phyloP scores from a whole-genome alignment of 2,797 vertebrate species.

The Silurus lanzhouensis region DNA sequence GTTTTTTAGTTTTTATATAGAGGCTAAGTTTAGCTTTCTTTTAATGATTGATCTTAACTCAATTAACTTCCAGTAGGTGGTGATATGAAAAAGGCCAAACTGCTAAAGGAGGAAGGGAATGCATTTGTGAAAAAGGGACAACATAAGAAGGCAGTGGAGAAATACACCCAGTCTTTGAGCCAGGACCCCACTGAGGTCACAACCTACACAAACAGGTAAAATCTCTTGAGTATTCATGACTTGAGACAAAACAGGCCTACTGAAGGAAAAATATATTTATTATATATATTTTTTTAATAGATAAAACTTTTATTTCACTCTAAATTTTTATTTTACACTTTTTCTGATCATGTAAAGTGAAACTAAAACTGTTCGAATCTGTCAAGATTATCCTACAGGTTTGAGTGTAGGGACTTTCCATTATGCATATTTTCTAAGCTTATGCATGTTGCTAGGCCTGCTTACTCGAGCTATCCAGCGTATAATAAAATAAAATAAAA shows the following conservation, averaged over 20 bases:
- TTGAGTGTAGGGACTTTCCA: not conserved
- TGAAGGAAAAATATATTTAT: not conserved
- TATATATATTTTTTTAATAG: too few relatives aligned
- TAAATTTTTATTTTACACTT: too few relatives aligned
- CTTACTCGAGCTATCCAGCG: not conserved
- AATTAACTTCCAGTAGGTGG: slow-evolving; percentile 45
- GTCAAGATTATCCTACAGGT: not conserved
- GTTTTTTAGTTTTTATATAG: not conserved
- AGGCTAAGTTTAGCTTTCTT: not conserved
- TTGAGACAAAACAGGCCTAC: not conserved
- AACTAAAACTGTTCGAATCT: not conserved
- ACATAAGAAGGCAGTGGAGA: slow-evolving; percentile 85
- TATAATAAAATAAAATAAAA: not conserved
- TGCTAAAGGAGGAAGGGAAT: slow-evolving; percentile 90
- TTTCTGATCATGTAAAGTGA: too few relatives aligned
- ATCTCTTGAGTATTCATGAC: not conserved
- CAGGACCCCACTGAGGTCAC: slow-evolving; percentile 79
- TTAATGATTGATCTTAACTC: not conserved
- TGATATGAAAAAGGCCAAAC: slow-evolving; percentile 73
- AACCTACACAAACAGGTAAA: slow-evolving; percentile 90
- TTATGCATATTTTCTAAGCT: not conserved
- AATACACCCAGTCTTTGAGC: slow-evolving; percentile 88
- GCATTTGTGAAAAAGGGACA: slow-evolving; percentile 88
- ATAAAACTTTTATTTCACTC: too few relatives aligned
- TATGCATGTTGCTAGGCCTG: not conserved